These are phyloP conservation scores for Poeciliopsis gracilis DNA, from an alignment of 2,797 vertebrate genomes.

Conservation along the genomic window DNA sequence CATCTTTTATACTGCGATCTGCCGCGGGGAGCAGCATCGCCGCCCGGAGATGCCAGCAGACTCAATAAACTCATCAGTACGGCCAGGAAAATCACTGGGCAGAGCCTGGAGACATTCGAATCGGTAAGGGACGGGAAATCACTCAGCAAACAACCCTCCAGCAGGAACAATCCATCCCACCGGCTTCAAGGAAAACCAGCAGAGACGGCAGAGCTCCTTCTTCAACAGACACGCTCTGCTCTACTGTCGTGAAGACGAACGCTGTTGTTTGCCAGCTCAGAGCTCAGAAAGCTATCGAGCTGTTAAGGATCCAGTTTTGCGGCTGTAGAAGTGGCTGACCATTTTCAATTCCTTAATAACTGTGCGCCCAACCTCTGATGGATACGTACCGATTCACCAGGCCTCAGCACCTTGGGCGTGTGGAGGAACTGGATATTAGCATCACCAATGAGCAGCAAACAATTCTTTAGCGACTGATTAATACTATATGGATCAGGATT, in stretches of 20 bases:
- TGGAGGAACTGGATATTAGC: not conserved
- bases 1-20: not conserved
- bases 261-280: not conserved
- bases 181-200: not conserved
- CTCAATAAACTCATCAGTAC: not conserved
- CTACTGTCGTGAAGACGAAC: not conserved
- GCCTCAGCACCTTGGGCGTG: not conserved
- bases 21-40: not conserved
- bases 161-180: not conserved
- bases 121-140: not conserved
- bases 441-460: not conserved
- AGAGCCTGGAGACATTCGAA: not conserved
- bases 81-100: not conserved
- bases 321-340: not conserved
- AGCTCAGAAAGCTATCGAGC: not conserved
- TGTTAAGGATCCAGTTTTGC: not conserved
- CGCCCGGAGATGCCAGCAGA: not conserved
- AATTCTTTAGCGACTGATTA: not conserved
- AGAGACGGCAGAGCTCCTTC: not conserved
- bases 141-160: not conserved
- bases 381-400: not conserved
- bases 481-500: not conserved
- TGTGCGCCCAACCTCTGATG: not conserved
- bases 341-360: not conserved
- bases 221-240: not conserved